These are phyloP conservation scores for Rhopalosiphum maidis DNA, from an alignment of 1,140 invertebrate species.

Conservation along the genomic window DNA sequence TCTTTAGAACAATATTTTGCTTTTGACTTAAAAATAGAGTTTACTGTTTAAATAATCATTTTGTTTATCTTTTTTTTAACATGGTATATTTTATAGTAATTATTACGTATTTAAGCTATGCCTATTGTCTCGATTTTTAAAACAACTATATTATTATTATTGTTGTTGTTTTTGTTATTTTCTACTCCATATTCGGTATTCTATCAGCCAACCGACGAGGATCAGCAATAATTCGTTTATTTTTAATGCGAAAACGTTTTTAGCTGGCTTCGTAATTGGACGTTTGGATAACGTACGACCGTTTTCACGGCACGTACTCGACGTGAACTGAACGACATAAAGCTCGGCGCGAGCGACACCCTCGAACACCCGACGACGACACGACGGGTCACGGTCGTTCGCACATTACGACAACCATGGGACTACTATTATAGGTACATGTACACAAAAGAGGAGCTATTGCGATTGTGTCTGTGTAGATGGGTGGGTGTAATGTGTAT, in stretches of 20 bases:
- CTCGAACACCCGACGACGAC: conserved; percentile 13
- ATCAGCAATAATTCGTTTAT: conserved; percentile 25
- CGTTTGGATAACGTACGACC: conserved; percentile 15
- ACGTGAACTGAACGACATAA: neutral
- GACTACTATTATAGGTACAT: neutral
- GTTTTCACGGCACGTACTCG: conserved; percentile 41
- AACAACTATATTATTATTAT: neutral
- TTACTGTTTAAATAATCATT: neutral
- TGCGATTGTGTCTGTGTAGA: no score
- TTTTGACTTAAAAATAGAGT: no score
- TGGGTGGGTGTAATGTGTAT: neutral
- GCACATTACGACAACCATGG: conserved; percentile 44
- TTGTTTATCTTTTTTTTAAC: neutral
- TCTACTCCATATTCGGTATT: neutral
- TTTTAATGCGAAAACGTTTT: conserved; percentile 4
- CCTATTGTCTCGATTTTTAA: neutral
- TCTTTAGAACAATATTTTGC: no score
- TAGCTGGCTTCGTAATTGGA: conserved; percentile 14
- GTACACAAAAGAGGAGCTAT: neutral
- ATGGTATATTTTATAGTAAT: neutral
- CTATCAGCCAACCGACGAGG: neutral
- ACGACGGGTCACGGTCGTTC: conserved; percentile 32
- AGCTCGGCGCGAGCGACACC: conserved; percentile 4
- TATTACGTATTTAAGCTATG: neutral
- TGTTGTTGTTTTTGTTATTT: neutral